Conservation (phyloP, 2,888 invertebrate species). For the Lasioglossum oenotherae region DNA sequence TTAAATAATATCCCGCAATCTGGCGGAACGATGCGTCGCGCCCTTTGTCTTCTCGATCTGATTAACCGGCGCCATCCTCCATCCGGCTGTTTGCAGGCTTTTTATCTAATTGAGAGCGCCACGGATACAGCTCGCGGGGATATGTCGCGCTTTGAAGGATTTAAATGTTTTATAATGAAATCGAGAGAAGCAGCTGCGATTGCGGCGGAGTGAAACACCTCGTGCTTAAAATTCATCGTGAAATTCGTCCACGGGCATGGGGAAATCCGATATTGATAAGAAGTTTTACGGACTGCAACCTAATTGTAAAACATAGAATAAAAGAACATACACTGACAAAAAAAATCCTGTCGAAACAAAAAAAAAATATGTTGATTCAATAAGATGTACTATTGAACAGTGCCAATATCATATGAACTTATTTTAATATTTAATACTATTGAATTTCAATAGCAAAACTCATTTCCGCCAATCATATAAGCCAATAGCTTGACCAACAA, state of each 20-base stretch:
- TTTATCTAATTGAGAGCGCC: conserved; percentile 4
- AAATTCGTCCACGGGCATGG: too few species aligned
- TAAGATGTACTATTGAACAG: too few species aligned
- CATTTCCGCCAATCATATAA: too few species aligned
- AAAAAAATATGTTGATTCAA: too few species aligned
- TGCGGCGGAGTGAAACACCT: background rate
- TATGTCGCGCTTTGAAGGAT: background rate
- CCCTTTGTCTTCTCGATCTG: conserved; percentile 54
- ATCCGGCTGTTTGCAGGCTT: background rate
- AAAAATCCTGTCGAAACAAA: too few species aligned
- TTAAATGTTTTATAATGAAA: background rate
- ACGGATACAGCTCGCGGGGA: background rate
- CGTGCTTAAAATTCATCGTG: background rate
- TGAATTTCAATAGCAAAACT: too few species aligned
- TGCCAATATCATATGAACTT: too few species aligned
- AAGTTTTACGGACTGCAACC: background rate
- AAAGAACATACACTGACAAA: too few species aligned
- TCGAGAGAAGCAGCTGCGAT: background rate
- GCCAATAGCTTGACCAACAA: too few species aligned
- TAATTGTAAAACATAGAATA: too few species aligned
- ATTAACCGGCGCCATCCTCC: conserved; percentile 27
- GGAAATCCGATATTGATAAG: background rate
- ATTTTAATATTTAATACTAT: too few species aligned
- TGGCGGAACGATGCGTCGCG: conserved; percentile 44
- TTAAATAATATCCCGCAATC: conserved; percentile 69